A percentile compares a stretch with the other conserved stretches of the same genome.
Conservation (phyloP, 2,113 vertebrate genomes). For the Marcusenius ussheri region DNA sequence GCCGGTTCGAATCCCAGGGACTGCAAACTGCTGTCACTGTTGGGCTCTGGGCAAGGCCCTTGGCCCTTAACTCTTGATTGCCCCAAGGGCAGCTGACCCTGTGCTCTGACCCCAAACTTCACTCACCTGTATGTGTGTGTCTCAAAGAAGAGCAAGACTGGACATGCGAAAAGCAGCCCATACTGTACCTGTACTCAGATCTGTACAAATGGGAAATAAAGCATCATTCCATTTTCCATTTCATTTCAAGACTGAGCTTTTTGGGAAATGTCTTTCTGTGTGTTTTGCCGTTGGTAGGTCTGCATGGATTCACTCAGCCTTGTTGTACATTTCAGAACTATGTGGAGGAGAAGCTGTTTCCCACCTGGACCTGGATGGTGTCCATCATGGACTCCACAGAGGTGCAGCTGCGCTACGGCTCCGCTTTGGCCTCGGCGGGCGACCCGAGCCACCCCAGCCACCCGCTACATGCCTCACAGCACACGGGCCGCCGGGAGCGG, state of each 20-base stretch:
- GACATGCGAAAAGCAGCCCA: background rate
- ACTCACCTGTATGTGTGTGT: background rate
- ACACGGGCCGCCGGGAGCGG: constrained; percentile 85
- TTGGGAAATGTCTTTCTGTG: background rate
- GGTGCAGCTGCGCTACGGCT: constrained; percentile 94
- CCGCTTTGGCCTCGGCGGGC: constrained; percentile 90
- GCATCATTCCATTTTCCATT: background rate
- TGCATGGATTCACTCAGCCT: background rate
- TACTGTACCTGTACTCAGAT: background rate
- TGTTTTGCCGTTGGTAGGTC: background rate
- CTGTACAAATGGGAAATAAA: background rate
- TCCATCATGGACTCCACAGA: constrained; percentile 99
- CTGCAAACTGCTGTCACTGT: background rate
- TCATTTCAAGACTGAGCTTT: background rate
- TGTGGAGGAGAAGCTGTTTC: constrained; percentile 96
- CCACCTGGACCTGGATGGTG: constrained; percentile 99
- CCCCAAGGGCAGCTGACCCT: background rate
- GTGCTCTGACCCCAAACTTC: background rate
- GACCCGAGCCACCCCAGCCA: constrained; percentile 96
- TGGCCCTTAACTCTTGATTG: background rate
- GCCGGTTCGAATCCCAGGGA: background rate
- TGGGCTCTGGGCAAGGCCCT: background rate
- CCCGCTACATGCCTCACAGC: constrained; percentile 95
- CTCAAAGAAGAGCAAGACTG: background rate
- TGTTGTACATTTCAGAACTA: constrained; percentile 68